phyloP scores from a whole-genome alignment of 2,113 vertebrate species.

The Cervus canadensis region DNA sequence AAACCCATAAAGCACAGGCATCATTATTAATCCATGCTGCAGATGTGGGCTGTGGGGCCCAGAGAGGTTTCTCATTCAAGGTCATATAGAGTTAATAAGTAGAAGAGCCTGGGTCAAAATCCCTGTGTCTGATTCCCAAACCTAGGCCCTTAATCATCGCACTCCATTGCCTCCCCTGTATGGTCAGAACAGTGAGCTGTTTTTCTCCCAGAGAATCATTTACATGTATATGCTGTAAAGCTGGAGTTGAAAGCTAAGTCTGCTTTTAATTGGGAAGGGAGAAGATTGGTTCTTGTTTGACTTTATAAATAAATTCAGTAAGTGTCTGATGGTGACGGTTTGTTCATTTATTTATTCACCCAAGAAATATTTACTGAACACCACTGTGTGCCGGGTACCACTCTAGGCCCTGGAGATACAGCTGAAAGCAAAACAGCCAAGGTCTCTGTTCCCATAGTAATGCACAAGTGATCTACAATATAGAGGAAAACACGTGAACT shows the following conservation, averaged over 20 bases:
- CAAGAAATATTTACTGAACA: conserved; percentile 54
- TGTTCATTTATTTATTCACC: conserved; percentile 52
- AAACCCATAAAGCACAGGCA: background rate
- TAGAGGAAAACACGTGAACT: background rate
- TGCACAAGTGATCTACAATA: background rate
- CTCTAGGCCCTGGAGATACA: background rate
- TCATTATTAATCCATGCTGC: background rate
- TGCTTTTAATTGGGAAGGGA: conserved; percentile 59
- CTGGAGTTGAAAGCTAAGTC: conserved; percentile 34
- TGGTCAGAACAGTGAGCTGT: background rate
- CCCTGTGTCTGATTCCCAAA: background rate
- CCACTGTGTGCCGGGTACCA: background rate
- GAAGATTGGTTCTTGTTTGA: conserved; percentile 41
- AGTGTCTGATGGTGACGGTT: conserved; percentile 37
- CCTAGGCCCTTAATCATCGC: background rate
- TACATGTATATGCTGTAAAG: conserved; percentile 12
- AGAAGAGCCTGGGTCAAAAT: background rate
- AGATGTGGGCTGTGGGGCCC: background rate
- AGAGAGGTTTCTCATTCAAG: background rate
- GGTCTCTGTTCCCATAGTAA: background rate
- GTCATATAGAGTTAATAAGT: background rate
- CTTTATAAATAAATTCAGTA: conserved; percentile 52
- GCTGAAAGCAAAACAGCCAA: background rate
- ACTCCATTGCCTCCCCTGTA: background rate
- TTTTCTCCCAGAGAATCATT: conserved; percentile 46